Base-by-base conservation (phyloP, 1,140 invertebrate genomes). In the Colletes gigas region DNA sequence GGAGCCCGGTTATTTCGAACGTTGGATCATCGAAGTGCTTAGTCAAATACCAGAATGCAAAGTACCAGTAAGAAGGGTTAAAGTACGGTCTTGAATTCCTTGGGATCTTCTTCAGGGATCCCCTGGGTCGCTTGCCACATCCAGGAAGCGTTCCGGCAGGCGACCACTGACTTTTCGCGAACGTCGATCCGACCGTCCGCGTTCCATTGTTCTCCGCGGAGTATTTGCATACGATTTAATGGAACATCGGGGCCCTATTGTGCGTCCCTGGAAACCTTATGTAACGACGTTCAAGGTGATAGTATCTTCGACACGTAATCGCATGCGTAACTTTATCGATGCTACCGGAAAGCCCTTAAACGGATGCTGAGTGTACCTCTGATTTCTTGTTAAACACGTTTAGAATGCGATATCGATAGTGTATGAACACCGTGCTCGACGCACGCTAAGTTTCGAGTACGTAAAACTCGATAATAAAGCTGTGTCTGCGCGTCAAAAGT, bases 191-290 rank as follows among this genome's bases (percentile, higher is more conserved):
- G 83, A 62, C 77, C 78, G 80, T 85, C 52, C 83, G 83, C 79
- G 78, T 81, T 81, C 88, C 86, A 90, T 90, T 89, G 89, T 91
- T 91, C 81, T 77, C 62, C 21, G 1, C 21, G 21, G 54, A 44
- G 72, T 72, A 91, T 90, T 84, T 90, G 88, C 90, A 91, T 91
- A 88, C 88, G 86, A 89, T 90, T 90, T 90, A 91, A 90, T 91
- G 88, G 88, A 88, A 87, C 86, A 82, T 73, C 81, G 76, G 67
- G 60, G 57, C 72, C 62, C 73, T 78, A 89, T 85, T 85, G 84
- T 87, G 54, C 83, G 85, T 84, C 76, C 78, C 73, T 70, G 81
- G 79, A 86, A 86, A 83, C 76, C 88, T 90, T 91, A 91, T 85
- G 83, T 90, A 90, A 91, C 88, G 72, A 71, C 44, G 72, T 21